Conservation (phyloP, 2,113 vertebrate genomes). For the Chaetodon auriga region DNA sequence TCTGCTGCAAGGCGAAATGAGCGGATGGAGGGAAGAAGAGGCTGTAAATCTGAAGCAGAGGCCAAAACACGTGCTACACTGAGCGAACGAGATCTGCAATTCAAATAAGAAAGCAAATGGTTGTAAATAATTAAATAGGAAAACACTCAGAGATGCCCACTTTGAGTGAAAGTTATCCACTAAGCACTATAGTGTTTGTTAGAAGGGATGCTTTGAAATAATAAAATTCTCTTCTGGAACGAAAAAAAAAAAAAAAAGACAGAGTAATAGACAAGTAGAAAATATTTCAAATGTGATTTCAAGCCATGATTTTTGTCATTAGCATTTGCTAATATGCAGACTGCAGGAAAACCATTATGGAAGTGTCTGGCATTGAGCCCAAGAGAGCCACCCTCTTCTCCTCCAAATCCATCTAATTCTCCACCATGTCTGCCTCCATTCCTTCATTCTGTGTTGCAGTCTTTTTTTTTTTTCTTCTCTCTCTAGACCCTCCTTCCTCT, state of each 20-base stretch:
- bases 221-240: background rate
- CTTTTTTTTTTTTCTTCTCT: slow-evolving; percentile 10
- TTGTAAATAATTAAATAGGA: slow-evolving; percentile 69
- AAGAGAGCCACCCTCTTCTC: slow-evolving; percentile 31
- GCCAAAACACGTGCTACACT: slow-evolving; percentile 18
- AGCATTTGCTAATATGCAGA: slow-evolving; percentile 51
- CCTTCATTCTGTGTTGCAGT: slow-evolving; percentile 11
- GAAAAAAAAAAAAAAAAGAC: background rate
- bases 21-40: slow-evolving; percentile 13
- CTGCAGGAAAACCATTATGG: slow-evolving; percentile 29
- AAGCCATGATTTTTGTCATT: slow-evolving; percentile 27
- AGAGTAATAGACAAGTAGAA: slow-evolving; percentile 4
- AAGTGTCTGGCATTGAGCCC: slow-evolving; percentile 40
- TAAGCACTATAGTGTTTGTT: slow-evolving; percentile 20
- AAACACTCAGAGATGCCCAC: slow-evolving; percentile 52
- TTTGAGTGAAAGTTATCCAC: slow-evolving; percentile 52
- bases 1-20: slow-evolving; percentile 8
- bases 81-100: slow-evolving; percentile 56
- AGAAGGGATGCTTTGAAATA: slow-evolving; percentile 23
- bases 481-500: slow-evolving; percentile 20
- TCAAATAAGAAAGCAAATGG: slow-evolving; percentile 56
- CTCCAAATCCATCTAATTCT: slow-evolving; percentile 29
- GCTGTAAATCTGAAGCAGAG: slow-evolving; percentile 18
- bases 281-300: slow-evolving; percentile 28
- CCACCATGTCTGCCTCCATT: slow-evolving; percentile 25